A percentile compares a stretch with the other conserved stretches of the same genome.
These are phyloP conservation scores for Bombus haemorrhoidalis DNA, from an alignment of 1,140 invertebrate genomes.

Conservation along the genomic window DNA sequence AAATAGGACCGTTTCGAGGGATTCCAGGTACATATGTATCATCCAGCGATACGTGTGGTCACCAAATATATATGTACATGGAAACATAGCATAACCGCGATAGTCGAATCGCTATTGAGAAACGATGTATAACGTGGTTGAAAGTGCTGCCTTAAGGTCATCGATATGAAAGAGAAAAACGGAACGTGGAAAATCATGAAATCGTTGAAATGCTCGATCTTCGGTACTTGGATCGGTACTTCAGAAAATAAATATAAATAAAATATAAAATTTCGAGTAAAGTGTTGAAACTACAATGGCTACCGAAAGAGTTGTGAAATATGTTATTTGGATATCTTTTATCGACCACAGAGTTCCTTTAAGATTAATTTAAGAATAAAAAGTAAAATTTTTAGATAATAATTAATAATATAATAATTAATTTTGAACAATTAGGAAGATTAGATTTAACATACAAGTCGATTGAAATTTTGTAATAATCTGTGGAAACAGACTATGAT, in stretches of 20 bases:
- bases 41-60: background rate
- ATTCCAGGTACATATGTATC: background rate
- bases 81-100: background rate
- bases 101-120: background rate
- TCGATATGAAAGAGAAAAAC: background rate
- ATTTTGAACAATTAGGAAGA: background rate
- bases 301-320: background rate
- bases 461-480: background rate
- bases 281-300: background rate
- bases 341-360: background rate
- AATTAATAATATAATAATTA: background rate
- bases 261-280: background rate
- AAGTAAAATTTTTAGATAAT: no score
- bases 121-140: background rate
- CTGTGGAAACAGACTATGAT: background rate
- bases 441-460: background rate
- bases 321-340: background rate
- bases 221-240: no score
- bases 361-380: background rate
- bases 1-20: conserved; percentile 13
- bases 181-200: conserved; percentile 8
- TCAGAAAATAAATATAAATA: background rate
- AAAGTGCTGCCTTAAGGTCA: conserved; percentile 35
- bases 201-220: conserved; percentile 27
- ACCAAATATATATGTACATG: background rate